These are phyloP conservation scores for Hoplostethus atlanticus DNA, from an alignment of 2,797 vertebrate genomes.

Conservation along the genomic window DNA sequence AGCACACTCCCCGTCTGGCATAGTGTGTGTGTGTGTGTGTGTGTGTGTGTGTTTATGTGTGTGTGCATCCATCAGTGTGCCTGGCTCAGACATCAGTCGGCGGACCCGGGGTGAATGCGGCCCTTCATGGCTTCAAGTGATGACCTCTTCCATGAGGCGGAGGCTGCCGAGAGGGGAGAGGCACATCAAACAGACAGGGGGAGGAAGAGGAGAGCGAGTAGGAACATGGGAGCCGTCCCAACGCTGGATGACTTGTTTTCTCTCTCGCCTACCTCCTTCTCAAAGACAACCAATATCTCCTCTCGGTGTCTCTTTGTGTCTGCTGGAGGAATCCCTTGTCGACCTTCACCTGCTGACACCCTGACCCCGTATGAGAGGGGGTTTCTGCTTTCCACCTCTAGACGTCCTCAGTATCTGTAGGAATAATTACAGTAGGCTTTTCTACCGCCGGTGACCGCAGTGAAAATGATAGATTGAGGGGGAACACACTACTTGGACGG, in stretches of 20 bases:
- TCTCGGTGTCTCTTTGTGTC: constrained; percentile 38
- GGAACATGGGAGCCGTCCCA: constrained; percentile 54
- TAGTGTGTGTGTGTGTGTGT: constrained; percentile 41
- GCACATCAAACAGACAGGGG: constrained; percentile 57
- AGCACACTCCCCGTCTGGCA: constrained; percentile 72
- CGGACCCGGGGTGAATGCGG: constrained; percentile 59
- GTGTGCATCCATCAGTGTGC: constrained; percentile 69
- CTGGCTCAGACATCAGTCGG: constrained; percentile 74
- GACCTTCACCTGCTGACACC: constrained; percentile 52
- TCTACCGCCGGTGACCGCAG: constrained; percentile 73
- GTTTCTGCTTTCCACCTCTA: constrained; percentile 73
- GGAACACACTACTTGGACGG: constrained; percentile 75
- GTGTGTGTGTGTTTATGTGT: constrained; percentile 59
- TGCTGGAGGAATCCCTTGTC: constrained; percentile 25
- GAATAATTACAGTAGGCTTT: constrained; percentile 77
- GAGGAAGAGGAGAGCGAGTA: constrained; percentile 35
- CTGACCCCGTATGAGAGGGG: constrained; percentile 6
- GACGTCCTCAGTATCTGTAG: constrained; percentile 78
- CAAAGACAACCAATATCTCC: constrained; percentile 26
- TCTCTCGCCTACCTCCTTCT: constrained; percentile 18
- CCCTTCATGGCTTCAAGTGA: constrained; percentile 63
- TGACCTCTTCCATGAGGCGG: constrained; percentile 64
- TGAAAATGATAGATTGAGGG: constrained; percentile 81
- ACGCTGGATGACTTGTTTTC: constrained; percentile 43
- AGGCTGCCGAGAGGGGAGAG: constrained; percentile 40